Base-by-base conservation (phyloP, 2,888 invertebrate species). In the Xylota sylvarum region DNA sequence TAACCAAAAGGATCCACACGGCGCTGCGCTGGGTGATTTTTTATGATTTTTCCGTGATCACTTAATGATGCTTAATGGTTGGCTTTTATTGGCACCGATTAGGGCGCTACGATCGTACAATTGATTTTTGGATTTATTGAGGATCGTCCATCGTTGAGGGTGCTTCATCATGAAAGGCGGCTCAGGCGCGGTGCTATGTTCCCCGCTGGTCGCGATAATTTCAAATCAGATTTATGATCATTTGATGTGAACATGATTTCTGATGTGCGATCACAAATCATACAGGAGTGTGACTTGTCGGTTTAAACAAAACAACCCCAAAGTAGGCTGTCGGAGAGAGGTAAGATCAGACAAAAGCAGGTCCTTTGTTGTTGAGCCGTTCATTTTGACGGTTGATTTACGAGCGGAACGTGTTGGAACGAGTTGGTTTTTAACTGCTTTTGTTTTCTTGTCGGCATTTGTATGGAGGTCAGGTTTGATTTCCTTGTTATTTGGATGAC, bases 41-140 rank as follows among this genome's bases (percentile, higher is more conserved):
- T 84, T 74, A 79, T 84, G 79, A 46, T 56, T 69, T 69, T 56
- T 79, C 58, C 84, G 84, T 84, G 84, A 84, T 79, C 79, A 30
- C 55, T 79, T 84, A 84, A 84, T 84, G 79, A 84, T 56, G 67
- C 67, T 79, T 84, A 84, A 84, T 84, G 69, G 69, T 73, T 58
- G 73, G 64, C 58, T 74, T 73, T 79, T 74, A 74, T 74, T 79
- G 62, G 84, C 79, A 74, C 23, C 73, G 73, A 73, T 78, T 67
- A 69, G 79, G 67, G 73, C 62, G 69, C 69, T 79, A 35, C 37
- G 79, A 79, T 83, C 52, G 62, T 37, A 78, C 69, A 73, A 83
- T 83, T 83, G 83, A 83, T 83, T 83, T 56, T 83, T 30, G 27
- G 62, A 79, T 78, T 83, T 82, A 78, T 83, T 64, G 67, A 50